A percentile compares a stretch with the other conserved stretches of the same genome.
Conservation (phyloP, 2,888 invertebrate species). For the Tetragonula carbonaria region DNA sequence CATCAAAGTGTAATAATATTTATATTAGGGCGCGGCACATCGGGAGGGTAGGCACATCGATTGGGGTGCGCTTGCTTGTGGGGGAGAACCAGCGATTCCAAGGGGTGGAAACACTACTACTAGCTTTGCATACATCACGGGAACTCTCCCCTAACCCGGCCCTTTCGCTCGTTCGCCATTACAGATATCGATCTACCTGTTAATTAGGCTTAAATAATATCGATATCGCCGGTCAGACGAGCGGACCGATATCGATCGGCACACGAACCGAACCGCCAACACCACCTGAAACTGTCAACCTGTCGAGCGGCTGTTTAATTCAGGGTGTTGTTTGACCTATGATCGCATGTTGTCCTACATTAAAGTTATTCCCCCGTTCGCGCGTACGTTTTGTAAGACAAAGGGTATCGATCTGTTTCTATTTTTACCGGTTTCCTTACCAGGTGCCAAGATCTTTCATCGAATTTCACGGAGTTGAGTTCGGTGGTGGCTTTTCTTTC, state of each 20-base stretch:
- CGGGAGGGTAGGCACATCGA: slow-evolving; percentile 73
- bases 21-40: slow-evolving; percentile 82
- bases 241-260: slow-evolving; percentile 34
- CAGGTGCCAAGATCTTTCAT: slow-evolving; percentile 14
- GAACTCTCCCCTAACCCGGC: slow-evolving; percentile 47
- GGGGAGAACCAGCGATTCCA: slow-evolving; percentile 67
- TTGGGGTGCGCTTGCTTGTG: slow-evolving; percentile 60
- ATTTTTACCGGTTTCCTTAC: slow-evolving; percentile 38
- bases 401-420: slow-evolving; percentile 52
- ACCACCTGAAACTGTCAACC: slow-evolving; percentile 18
- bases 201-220: slow-evolving; percentile 47
- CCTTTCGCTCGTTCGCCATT: slow-evolving; percentile 38
- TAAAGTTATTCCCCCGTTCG: slow-evolving; percentile 38
- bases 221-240: slow-evolving; percentile 13
- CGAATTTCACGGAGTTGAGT: slow-evolving; percentile 11
- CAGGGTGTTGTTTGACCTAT: slow-evolving; percentile 16
- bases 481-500: background rate
- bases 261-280: background rate
- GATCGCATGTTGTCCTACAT: slow-evolving; percentile 58
- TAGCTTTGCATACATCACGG: too few species aligned
- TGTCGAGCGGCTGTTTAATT: slow-evolving; percentile 36
- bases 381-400: slow-evolving; percentile 27
- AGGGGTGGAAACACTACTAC: slow-evolving; percentile 53
- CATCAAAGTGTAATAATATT: slow-evolving; percentile 84
- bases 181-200: slow-evolving; percentile 60